A percentile compares a stretch with the other conserved stretches of the same genome.
phyloP scores from a whole-genome alignment of 2,888 invertebrate species.

The Melanotus villosus region DNA sequence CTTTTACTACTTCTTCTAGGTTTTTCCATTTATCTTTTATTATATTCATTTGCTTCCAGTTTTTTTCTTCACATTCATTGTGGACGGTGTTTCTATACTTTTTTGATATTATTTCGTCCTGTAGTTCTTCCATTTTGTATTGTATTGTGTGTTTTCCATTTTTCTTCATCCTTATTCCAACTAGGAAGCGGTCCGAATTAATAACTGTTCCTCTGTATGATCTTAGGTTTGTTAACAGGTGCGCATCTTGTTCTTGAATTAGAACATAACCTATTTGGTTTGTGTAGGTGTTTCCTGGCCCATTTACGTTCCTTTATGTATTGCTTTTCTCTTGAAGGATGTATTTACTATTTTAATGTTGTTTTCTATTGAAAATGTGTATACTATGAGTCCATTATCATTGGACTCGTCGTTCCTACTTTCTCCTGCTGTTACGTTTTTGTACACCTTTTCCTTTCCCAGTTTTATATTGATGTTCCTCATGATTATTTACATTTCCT shows the following conservation, averaged over 20 bases:
- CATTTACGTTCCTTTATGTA: neutral
- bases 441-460: neutral
- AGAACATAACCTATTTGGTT: neutral
- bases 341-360: too few species aligned
- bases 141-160: too few species aligned
- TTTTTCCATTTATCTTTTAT: too few species aligned
- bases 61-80: neutral
- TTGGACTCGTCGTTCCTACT: neutral
- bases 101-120: too few species aligned
- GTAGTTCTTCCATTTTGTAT: too few species aligned
- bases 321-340: neutral
- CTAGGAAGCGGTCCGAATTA: neutral
- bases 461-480: too few species aligned
- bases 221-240: too few species aligned
- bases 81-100: neutral
- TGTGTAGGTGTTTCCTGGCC: neutral
- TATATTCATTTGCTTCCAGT: too few species aligned
- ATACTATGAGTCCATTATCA: too few species aligned
- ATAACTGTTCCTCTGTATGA: neutral
- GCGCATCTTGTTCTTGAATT: neutral
- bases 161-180: too few species aligned
- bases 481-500: neutral
- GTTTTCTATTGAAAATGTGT: too few species aligned
- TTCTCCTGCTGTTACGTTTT: neutral
- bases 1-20: too few species aligned